These are phyloP conservation scores for Seira sanloemensis DNA, from an alignment of 2,888 invertebrate species.

Conservation along the genomic window DNA sequence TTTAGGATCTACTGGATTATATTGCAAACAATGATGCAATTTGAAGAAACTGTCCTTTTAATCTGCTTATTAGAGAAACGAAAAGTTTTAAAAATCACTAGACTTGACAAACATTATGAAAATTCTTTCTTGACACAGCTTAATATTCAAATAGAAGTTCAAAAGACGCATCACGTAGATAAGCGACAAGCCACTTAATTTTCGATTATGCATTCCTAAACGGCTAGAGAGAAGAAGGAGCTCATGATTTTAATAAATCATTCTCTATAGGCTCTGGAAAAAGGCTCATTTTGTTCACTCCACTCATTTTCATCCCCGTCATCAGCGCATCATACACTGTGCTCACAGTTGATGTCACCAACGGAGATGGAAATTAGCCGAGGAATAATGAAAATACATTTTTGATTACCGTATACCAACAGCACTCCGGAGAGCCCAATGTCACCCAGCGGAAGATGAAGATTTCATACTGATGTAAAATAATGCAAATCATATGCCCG, in stretches of 20 bases:
- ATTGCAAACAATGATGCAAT: too few species aligned
- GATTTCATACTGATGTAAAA: not conserved
- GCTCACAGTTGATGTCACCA: not conserved
- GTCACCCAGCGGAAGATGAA: not conserved
- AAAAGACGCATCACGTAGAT: too few species aligned
- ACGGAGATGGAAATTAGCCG: not conserved
- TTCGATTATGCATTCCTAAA: not conserved
- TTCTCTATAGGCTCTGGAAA: not conserved
- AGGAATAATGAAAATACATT: not conserved
- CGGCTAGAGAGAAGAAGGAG: not conserved
- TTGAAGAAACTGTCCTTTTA: too few species aligned
- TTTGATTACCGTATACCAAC: not conserved
- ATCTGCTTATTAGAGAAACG: too few species aligned
- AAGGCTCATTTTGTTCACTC: not conserved
- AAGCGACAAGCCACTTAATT: too few species aligned
- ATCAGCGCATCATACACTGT: not conserved
- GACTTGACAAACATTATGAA: too few species aligned
- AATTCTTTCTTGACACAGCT: too few species aligned
- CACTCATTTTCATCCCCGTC: not conserved
- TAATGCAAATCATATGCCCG: slow-evolving; percentile 7
- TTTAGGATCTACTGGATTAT: too few species aligned
- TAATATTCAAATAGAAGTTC: too few species aligned
- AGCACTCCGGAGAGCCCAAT: not conserved
- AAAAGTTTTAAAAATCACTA: too few species aligned
- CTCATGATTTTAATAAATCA: not conserved